phyloP scores from a whole-genome alignment of 1,140 invertebrate genomes.

The Drosophila neocordata region DNA sequence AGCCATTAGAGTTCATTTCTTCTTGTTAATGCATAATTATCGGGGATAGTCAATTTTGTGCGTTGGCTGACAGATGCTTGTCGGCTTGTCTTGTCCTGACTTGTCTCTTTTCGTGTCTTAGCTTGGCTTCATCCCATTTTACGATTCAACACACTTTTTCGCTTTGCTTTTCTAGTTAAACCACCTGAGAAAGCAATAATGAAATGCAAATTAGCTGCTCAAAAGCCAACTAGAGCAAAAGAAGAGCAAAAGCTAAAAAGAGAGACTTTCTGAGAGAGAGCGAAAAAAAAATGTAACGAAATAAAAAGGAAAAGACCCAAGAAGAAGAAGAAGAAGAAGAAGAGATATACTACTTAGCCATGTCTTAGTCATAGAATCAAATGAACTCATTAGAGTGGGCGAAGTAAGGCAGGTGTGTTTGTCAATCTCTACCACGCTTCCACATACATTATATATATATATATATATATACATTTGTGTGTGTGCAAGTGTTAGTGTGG shows the following conservation, averaged over 20 bases:
- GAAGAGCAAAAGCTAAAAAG: neutral
- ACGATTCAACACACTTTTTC: slow-evolving; percentile 8
- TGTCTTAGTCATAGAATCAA: slow-evolving; percentile 16
- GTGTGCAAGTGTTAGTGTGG: neutral
- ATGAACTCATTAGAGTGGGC: slow-evolving; percentile 21
- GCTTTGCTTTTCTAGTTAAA: neutral
- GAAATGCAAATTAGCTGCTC: slow-evolving; percentile 25
- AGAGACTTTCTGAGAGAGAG: neutral
- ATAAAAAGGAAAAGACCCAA: neutral
- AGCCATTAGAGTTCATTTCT: neutral
- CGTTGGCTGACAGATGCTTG: neutral
- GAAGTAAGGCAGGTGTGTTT: neutral
- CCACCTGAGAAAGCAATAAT: slow-evolving; percentile 23
- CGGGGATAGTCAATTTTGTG: neutral
- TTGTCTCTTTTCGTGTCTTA: too few relatives aligned
- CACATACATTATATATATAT: neutral
- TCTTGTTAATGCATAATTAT: slow-evolving; percentile 10
- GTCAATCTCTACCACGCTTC: neutral
- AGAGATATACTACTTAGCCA: slow-evolving; percentile 7
- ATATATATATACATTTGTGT: too few relatives aligned
- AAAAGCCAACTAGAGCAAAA: slow-evolving; percentile 5
- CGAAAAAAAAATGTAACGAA: too few relatives aligned
- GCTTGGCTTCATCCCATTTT: neutral
- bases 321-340: neutral
- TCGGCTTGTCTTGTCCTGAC: too few relatives aligned